These are phyloP conservation scores for Cromileptes altivelis DNA, from an alignment of 2,113 vertebrate genomes.

Conservation along the genomic window DNA sequence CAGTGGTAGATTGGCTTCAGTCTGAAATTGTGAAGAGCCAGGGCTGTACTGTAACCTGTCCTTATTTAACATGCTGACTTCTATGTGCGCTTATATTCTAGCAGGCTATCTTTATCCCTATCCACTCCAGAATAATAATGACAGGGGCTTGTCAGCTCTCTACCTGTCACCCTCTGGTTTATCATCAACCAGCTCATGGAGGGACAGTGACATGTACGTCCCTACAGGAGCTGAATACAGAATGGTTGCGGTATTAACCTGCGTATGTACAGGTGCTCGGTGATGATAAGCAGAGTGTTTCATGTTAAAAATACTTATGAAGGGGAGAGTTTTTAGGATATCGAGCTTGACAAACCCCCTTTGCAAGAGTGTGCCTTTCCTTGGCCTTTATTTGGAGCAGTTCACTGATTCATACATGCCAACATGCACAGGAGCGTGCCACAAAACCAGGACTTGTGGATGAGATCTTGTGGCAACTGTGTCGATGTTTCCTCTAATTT, in stretches of 20 bases:
- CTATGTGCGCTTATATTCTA: constrained; percentile 32
- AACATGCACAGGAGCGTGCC: constrained; percentile 33
- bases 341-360: background rate
- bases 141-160: constrained; percentile 22
- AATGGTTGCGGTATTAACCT: constrained; percentile 24
- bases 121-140: constrained; percentile 31
- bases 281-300: constrained; percentile 2
- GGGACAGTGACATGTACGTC: constrained; percentile 25
- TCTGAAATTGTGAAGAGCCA: constrained; percentile 15
- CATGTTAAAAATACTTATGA: background rate
- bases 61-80: constrained; percentile 38
- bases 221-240: constrained; percentile 12
- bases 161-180: constrained; percentile 39
- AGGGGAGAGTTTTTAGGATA: background rate
- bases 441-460: constrained; percentile 58
- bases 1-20: constrained; percentile 12
- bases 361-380: background rate
- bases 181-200: constrained; percentile 27
- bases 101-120: constrained; percentile 20
- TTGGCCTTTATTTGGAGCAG: constrained; percentile 24
- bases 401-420: constrained; percentile 27
- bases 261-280: constrained; percentile 2
- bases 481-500: constrained; percentile 58
- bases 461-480: constrained; percentile 49
- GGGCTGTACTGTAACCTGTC: constrained; percentile 1